Conservation (phyloP, 2,888 invertebrate genomes). For the Artemia sp. region DNA sequence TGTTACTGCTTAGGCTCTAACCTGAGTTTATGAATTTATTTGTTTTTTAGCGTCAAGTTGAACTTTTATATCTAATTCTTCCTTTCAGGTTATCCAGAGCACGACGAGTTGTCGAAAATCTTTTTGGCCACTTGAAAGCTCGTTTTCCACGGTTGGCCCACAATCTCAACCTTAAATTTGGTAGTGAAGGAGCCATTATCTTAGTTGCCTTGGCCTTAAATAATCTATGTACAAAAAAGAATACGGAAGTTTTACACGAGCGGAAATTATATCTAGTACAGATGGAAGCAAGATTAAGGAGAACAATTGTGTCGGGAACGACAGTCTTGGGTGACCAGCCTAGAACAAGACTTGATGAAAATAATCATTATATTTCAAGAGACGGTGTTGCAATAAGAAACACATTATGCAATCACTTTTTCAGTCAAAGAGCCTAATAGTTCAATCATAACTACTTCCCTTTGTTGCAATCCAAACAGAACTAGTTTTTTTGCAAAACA, state of each 20-base stretch:
- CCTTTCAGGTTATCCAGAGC: not conserved
- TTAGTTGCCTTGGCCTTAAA: not conserved
- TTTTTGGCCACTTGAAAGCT: not conserved
- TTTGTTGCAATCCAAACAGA: no score
- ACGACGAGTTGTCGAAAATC: conserved; percentile 1
- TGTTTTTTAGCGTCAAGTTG: not conserved
- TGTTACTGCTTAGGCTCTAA: no score
- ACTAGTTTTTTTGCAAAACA: no score
- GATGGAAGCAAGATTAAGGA: not conserved
- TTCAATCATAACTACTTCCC: no score
- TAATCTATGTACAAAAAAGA: conserved; percentile 3
- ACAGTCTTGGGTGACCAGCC: not conserved
- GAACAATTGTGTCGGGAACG: not conserved
- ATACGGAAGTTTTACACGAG: not conserved
- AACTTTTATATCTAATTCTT: no score
- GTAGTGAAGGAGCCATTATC: not conserved
- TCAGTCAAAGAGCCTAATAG: no score
- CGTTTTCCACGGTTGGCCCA: not conserved
- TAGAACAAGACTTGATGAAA: not conserved
- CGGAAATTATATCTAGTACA: not conserved
- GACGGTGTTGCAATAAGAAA: not conserved
- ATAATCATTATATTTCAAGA: not conserved
- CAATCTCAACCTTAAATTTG: conserved; percentile 7
- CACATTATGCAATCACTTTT: no score
- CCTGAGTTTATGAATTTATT: no score